Conservation (phyloP, 2,113 vertebrate species). For the Petroica traversi region DNA sequence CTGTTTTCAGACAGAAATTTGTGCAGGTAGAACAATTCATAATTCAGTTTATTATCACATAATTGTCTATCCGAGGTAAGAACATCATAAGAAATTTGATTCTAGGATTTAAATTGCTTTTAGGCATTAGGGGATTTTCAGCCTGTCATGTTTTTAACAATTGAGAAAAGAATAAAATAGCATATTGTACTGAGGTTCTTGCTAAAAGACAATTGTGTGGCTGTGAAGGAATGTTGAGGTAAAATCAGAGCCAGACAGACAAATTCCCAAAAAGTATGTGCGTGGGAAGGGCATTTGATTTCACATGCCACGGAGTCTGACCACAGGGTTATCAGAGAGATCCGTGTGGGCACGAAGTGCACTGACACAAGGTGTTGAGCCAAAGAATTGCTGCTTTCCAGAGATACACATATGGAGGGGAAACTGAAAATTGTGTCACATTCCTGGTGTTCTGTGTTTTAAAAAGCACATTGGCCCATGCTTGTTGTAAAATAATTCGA, state of each 20-base stretch:
- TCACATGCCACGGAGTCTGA: neutral
- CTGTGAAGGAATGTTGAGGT: conserved; percentile 35
- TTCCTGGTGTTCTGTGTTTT: neutral
- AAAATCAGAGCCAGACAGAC: conserved; percentile 31
- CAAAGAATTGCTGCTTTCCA: neutral
- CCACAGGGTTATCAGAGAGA: neutral
- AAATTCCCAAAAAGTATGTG: neutral
- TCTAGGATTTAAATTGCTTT: neutral
- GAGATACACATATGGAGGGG: rapidly evolving
- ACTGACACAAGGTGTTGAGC: neutral
- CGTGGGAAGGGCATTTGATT: conserved; percentile 16
- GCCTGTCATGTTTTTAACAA: neutral
- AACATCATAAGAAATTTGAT: conserved; percentile 1
- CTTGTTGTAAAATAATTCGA: neutral
- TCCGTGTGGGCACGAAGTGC: rapidly evolving
- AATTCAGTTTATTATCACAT: neutral
- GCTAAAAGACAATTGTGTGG: neutral
- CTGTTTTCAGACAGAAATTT: neutral
- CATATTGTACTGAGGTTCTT: neutral
- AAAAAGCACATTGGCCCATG: neutral
- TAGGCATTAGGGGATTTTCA: neutral
- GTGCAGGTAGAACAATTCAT: neutral
- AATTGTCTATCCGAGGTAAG: neutral
- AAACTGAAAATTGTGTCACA: neutral
- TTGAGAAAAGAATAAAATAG: neutral